These are phyloP conservation scores for Stratiolaelaps scimitus DNA, from an alignment of 1,140 invertebrate genomes.

Conservation along the genomic window DNA sequence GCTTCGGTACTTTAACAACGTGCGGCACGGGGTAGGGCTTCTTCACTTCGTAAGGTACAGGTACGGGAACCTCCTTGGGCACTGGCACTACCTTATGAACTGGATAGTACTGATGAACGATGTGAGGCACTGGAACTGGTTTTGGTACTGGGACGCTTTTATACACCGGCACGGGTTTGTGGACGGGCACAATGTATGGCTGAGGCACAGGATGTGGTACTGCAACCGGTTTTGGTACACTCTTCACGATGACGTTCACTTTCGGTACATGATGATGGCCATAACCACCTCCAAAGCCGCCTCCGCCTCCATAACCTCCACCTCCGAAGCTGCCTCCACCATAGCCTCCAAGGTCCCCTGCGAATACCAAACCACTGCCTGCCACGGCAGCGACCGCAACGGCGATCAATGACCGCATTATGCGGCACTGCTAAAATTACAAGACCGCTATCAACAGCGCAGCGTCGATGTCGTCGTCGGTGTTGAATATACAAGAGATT, in stretches of 20 bases:
- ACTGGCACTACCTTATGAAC: conserved; percentile 15
- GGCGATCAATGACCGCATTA: conserved; percentile 16
- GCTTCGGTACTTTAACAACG: conserved; percentile 20
- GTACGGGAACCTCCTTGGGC: conserved; percentile 5
- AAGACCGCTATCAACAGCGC: too few species aligned
- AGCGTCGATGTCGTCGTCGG: too few species aligned
- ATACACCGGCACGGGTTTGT: conserved; percentile 23
- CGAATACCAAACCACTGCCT: conserved; percentile 6
- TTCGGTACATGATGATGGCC: conserved; percentile 13
- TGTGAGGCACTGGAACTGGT: not conserved
- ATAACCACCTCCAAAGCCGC: not conserved
- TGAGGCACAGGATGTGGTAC: not conserved
- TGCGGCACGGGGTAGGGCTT: conserved; percentile 20
- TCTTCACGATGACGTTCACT: conserved; percentile 15
- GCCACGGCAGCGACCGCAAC: not conserved
- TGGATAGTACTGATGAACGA: conserved; percentile 25
- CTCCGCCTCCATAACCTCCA: not conserved
- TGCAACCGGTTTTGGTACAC: conserved; percentile 10
- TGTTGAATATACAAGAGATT: too few species aligned
- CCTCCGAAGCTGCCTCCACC: not conserved
- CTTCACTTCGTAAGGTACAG: not conserved
- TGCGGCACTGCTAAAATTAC: not conserved
- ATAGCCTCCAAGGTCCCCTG: not conserved
- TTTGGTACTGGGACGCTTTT: conserved; percentile 9
- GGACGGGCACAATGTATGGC: not conserved